Evolutionary conservation across 2,113 vertebrate species (phyloP).

Genomic region (Pseudolaguvia tuberculata): DNA sequence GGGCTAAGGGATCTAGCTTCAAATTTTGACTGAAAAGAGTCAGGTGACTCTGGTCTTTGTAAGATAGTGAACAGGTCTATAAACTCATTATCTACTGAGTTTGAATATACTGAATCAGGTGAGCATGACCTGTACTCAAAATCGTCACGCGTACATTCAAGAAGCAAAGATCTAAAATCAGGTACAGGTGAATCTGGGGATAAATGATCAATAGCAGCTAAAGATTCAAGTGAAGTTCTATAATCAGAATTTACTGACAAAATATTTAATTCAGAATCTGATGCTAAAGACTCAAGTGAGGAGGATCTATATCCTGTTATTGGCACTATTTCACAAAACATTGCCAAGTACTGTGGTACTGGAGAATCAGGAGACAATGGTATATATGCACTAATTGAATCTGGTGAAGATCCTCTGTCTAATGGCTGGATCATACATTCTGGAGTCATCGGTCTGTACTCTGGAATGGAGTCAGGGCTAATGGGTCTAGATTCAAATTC

Average conservation of each 20-base stretch:
- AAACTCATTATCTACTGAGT: slow-evolving; percentile 16
- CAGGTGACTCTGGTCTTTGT: slow-evolving; percentile 51
- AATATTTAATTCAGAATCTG: slow-evolving; percentile 13
- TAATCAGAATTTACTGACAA: slow-evolving; percentile 43
- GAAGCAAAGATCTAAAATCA: slow-evolving; percentile 7
- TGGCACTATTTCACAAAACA: slow-evolving; percentile 5
- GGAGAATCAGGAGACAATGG: slow-evolving; percentile 17
- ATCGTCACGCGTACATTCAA: slow-evolving; percentile 39
- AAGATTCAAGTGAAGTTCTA: slow-evolving; percentile 55
- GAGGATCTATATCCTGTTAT: slow-evolving; percentile 18
- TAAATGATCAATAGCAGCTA: slow-evolving; percentile 30
- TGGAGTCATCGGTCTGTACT: slow-evolving; percentile 43
- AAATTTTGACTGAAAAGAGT: slow-evolving; percentile 46
- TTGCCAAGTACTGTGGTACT: slow-evolving; percentile 40
- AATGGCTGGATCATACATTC: slow-evolving; percentile 3
- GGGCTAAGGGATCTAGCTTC: slow-evolving; percentile 36
- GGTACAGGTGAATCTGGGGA: slow-evolving; percentile 48
- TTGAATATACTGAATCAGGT: slow-evolving; percentile 20
- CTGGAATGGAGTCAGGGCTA: slow-evolving; percentile 49
- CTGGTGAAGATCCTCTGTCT: slow-evolving; percentile 36
- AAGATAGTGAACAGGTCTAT: slow-evolving; percentile 46
- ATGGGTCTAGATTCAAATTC: slow-evolving; percentile 25
- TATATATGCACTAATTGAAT: slow-evolving; percentile 30
- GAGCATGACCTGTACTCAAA: slow-evolving; percentile 14
- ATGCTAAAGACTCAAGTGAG: slow-evolving; percentile 30